phyloP scores from a whole-genome alignment of 2,797 vertebrate genomes.

The Rhyacichthys aspro region DNA sequence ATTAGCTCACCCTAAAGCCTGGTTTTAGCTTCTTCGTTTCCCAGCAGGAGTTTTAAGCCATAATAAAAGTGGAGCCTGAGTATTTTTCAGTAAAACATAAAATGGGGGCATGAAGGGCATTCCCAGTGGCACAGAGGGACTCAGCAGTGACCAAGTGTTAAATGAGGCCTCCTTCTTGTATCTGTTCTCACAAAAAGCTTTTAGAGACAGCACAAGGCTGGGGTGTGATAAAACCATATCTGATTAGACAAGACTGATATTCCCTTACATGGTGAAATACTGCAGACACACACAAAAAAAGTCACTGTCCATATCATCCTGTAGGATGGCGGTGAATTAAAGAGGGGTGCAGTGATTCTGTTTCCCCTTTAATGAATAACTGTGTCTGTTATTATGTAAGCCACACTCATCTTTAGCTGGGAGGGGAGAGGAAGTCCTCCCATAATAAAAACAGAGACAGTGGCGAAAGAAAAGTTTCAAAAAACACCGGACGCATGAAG shows the following conservation, averaged over 20 bases:
- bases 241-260: neutral
- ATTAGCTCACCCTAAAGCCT: constrained; percentile 32
- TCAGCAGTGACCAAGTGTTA: constrained; percentile 29
- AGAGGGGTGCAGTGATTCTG: constrained; percentile 49
- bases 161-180: constrained; percentile 23
- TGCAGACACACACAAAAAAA: constrained; percentile 1
- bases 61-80: constrained; percentile 31
- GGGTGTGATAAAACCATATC: neutral
- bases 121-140: constrained; percentile 27
- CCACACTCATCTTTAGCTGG: constrained; percentile 61
- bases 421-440: constrained; percentile 59
- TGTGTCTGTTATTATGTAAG: constrained; percentile 72
- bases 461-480: constrained; percentile 41
- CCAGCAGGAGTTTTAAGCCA: constrained; percentile 18
- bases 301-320: constrained; percentile 25
- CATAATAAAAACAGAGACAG: constrained; percentile 47
- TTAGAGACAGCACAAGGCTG: constrained; percentile 18
- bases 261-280: neutral
- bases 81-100: constrained; percentile 27
- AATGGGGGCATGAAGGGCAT: constrained; percentile 19
- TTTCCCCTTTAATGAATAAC: constrained; percentile 72
- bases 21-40: constrained; percentile 28
- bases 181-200: constrained; percentile 22
- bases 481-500: constrained; percentile 50
- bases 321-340: constrained; percentile 48